Conservation (phyloP, 2,888 invertebrate species). For the Macropis europaea region DNA sequence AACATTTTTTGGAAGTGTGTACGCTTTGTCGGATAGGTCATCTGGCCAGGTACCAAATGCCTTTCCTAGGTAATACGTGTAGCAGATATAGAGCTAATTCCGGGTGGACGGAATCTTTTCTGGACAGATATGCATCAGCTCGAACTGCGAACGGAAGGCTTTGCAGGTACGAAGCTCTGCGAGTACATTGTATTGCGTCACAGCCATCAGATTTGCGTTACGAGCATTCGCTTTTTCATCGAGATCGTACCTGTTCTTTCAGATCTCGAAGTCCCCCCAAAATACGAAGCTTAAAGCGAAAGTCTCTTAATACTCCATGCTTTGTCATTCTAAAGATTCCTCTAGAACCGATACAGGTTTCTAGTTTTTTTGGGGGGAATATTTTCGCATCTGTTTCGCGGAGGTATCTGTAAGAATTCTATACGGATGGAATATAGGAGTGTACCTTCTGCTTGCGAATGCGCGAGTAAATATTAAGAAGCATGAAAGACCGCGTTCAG, state of each 20-base stretch:
- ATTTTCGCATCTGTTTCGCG: constrained; percentile 1
- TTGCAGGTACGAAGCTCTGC: constrained; percentile 29
- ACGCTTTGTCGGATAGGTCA: not conserved
- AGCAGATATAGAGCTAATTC: constrained; percentile 47
- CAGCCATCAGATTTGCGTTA: constrained; percentile 45
- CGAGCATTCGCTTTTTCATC: not conserved
- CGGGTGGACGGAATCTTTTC: constrained; percentile 21
- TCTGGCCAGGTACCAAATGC: not conserved
- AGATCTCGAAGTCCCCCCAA: not conserved
- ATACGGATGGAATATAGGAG: not conserved
- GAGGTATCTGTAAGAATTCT: not conserved
- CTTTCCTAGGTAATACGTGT: constrained; percentile 8
- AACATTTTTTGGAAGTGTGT: not conserved
- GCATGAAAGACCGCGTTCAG: not conserved
- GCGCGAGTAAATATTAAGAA: constrained; percentile 2
- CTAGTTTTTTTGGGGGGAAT: too few relatives aligned
- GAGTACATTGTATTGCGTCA: constrained; percentile 55
- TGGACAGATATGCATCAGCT: constrained; percentile 45
- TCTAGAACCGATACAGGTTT: too few relatives aligned
- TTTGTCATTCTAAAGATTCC: not conserved
- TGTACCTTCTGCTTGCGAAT: not conserved
- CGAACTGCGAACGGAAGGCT: constrained; percentile 35
- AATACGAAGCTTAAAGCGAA: constrained; percentile 4
- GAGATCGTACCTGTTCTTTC: constrained; percentile 18
- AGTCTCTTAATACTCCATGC: not conserved